A percentile compares a stretch with the other conserved stretches of the same genome.
These are phyloP conservation scores for Odontesthes bonariensis DNA, from an alignment of 2,113 vertebrate species.

Conservation along the genomic window DNA sequence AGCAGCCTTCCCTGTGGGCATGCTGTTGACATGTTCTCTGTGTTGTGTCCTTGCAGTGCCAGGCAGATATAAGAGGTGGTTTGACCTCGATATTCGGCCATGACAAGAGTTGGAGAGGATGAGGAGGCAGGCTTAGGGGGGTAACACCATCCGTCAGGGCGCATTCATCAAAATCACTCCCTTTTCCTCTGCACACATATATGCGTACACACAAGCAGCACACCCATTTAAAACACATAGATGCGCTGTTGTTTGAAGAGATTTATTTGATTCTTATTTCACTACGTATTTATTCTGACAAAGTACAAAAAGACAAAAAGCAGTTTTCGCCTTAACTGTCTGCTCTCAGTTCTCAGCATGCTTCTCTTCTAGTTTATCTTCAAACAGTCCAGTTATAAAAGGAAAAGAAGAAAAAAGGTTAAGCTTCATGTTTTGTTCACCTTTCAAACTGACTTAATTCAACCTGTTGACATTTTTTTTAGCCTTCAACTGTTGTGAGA, in stretches of 20 bases:
- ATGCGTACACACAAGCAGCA: conserved; percentile 9
- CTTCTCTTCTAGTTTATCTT: neutral
- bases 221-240: conserved; percentile 12
- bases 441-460: neutral
- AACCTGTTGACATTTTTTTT: too few relatives aligned
- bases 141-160: conserved; percentile 73
- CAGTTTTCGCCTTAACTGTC: neutral
- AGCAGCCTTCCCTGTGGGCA: neutral
- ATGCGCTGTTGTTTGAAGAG: conserved; percentile 9
- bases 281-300: neutral
- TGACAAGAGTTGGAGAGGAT: conserved; percentile 63
- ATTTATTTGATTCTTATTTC: conserved; percentile 17
- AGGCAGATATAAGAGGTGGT: conserved; percentile 68
- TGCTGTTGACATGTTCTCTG: conserved; percentile 28
- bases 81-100: conserved; percentile 70
- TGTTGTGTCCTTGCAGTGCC: conserved; percentile 45
- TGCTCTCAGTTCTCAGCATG: conserved; percentile 9
- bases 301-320: neutral
- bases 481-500: too few relatives aligned
- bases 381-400: neutral
- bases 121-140: conserved; percentile 67
- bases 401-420: conserved; percentile 2
- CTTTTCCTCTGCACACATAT: conserved; percentile 3
- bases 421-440: neutral
- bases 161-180: conserved; percentile 71